Evolutionary conservation across 1,140 invertebrate genomes (phyloP), one percentile per base, ranked within the genome.

Genomic region (Drosophila virilis): DNA sequence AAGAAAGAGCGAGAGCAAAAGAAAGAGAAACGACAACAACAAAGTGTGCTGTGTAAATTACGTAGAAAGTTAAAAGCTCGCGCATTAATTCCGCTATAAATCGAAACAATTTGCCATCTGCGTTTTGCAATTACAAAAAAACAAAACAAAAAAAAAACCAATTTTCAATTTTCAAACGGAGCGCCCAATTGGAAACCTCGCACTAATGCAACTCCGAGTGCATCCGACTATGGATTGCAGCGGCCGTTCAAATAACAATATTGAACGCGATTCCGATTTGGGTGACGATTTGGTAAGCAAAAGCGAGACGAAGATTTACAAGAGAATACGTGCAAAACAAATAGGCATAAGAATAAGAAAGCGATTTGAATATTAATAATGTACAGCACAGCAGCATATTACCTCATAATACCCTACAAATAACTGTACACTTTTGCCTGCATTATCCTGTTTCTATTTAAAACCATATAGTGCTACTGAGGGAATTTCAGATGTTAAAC

Each of bases 191-290:
- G 43, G 4, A 72, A 50, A 72, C 50, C 42, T 60, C 46, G 74
- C 69, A 38, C 73, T 80, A 90, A 91, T 91, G 90, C 90, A 91
- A 91, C 84, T 91, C 42, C 77, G 88, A 64, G 80, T 88, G 76
- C 83, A 88, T 58, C 83, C 89, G 62, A 91, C 76, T 76, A 91
- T 91, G 90, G 90, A 91, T 78, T 91, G 90, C 71, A 90, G 79
- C 80, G 82, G 85, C 74, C 90, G 90, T 84, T 91, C 90, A 82
- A 84, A 68, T 69, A 88, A 75, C 68, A 74, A 76, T 72, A 88
- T 83, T 84, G 90, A 91, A 90, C 90, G 85, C 45, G 90, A 91
- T 74, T 88, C 90, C 69, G 90, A 91, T 81, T 72, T 91, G 75
- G 90, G 85, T 38, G 90, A 91, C 76, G 90, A 91, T 72, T 81